Base-by-base conservation (phyloP, 2,888 invertebrate genomes). In the Orchesellides sinensis region DNA sequence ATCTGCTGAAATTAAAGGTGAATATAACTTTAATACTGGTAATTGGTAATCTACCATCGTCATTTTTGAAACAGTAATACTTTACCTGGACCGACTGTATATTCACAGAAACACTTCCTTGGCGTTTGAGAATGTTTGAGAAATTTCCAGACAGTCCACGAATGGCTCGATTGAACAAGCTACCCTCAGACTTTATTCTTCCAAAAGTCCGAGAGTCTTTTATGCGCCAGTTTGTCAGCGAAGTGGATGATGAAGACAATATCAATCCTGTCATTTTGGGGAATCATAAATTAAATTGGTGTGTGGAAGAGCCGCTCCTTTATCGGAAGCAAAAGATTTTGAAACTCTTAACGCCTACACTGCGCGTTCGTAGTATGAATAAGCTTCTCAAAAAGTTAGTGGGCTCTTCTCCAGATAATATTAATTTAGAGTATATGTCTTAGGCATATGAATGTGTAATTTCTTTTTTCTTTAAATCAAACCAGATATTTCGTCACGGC, bases 121-220 rank as follows among this genome's bases (percentile, higher is more conserved):
- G 99, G 90, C 92, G 99, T 56, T 91, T 99, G 85, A 92, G 99
- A 87, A 96, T 99, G 88, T 99, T 99, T 90, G 98, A 99, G 90
- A 97, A 97, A 90, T 99, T 99, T 90, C 98, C 99, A 0, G 98
- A 99, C 89, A 97, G 98, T 88, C 99, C 99, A 0, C 96, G 99
- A 90, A 99, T 99, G 99, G 98, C 98, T 0, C 94, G 95, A 84
- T 91, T 99, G 49, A 96, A 97, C 90, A 96, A 97, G 92, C 95
- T 98, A 27, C 97, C 98, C 0, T 96, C 96, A 0, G 96, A 97
- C 90, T 97, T 96, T 87, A 96, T 94, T 90, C 91, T 96, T 70
- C 97, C 96, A 0, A 97, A 97, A 92, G 74, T 77, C 8, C 27
- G 84, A 14, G 99, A 99, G 90, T 99, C 98, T 88, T 99, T 99